Base-by-base conservation (phyloP, 2,113 vertebrate genomes). In the Rhadina sibilatrix region DNA sequence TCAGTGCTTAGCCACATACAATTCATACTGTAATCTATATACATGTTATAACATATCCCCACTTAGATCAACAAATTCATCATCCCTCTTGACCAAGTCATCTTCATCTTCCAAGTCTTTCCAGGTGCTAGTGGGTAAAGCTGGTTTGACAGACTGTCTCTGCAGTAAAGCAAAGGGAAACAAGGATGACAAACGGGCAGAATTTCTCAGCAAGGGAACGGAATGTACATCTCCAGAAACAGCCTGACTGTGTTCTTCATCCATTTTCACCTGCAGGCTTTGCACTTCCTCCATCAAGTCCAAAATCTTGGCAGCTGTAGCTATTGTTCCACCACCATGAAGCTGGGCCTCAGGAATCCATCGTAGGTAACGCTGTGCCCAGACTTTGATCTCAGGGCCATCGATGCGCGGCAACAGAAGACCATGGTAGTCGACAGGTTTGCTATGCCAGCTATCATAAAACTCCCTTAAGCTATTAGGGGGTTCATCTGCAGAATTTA, bases 291-390 rank as follows among this genome's bases (percentile, higher is more conserved):
- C 97, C 93, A 97, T 97, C 80, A 98, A 96, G 70, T 99, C 98
- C 79, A 98, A 92, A 64, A 99, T 96, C 93, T 97, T 98, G 90
- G 96, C 97, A 88, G 98, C 93, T 53, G 97, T 91, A 33, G 98
- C 98, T 83, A 98, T 96, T 10, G 97, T 89, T 31, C 98, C 98
- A 28, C 98, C 98, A 3, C 98, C 98, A 19, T 98, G 96, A 64
- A 99, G 98, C 84, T 99, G 98, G 59, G 98, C 98, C 95, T 99
- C 98, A 11, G 98, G 98, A 93, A 99, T 98, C 99, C 99, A 99
- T 16, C 99, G 98, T 25, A 99, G 92, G 96, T 98, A 99, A 31
- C 99, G 98, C 82, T 99, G 99, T 21, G 98, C 98, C 99, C 99
- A 99, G 31, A 99, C 97, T 69, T 94, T 98, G 74, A 99, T 96